Conservation (phyloP, 2,888 invertebrate genomes). For the Lordiphosa fenestrarum region DNA sequence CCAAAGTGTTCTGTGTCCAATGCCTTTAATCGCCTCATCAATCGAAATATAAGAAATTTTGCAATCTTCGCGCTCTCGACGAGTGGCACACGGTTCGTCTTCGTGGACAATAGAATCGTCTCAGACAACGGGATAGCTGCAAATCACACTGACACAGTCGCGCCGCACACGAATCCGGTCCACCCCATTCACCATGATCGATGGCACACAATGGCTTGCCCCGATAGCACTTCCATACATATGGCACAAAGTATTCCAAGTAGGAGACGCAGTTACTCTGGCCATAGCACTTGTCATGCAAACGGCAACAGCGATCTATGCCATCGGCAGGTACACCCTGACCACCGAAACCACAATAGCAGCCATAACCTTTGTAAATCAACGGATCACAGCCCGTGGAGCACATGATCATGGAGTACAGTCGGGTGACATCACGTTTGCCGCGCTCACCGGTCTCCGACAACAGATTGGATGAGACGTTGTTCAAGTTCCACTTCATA, state of each 20-base stretch:
- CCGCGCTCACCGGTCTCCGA: slow-evolving; percentile 80
- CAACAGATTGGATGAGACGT: slow-evolving; percentile 19
- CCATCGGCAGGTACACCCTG: slow-evolving; percentile 89
- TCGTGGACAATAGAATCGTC: slow-evolving; percentile 87
- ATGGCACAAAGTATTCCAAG: slow-evolving; percentile 92
- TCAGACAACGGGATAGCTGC: slow-evolving; percentile 89
- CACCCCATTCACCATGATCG: slow-evolving; percentile 83
- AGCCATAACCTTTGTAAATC: slow-evolving; percentile 92
- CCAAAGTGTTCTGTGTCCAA: too few species aligned
- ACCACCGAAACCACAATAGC: slow-evolving; percentile 93
- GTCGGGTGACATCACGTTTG: slow-evolving; percentile 88
- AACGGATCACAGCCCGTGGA: slow-evolving; percentile 92
- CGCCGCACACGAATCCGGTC: slow-evolving; percentile 86
- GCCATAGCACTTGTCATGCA: slow-evolving; percentile 93
- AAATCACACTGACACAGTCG: slow-evolving; percentile 92
- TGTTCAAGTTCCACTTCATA: slow-evolving; percentile 75
- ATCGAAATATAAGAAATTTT: slow-evolving; percentile 83
- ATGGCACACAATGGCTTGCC: slow-evolving; percentile 87
- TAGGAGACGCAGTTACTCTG: slow-evolving; percentile 89
- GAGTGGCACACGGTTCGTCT: slow-evolving; percentile 87
- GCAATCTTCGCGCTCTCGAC: slow-evolving; percentile 87
- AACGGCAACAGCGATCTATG: slow-evolving; percentile 89
- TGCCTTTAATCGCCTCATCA: slow-evolving; percentile 17
- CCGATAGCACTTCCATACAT: slow-evolving; percentile 91
- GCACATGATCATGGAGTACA: slow-evolving; percentile 93